Base-by-base conservation (phyloP, 1,140 invertebrate genomes). In the Diprion similis region DNA sequence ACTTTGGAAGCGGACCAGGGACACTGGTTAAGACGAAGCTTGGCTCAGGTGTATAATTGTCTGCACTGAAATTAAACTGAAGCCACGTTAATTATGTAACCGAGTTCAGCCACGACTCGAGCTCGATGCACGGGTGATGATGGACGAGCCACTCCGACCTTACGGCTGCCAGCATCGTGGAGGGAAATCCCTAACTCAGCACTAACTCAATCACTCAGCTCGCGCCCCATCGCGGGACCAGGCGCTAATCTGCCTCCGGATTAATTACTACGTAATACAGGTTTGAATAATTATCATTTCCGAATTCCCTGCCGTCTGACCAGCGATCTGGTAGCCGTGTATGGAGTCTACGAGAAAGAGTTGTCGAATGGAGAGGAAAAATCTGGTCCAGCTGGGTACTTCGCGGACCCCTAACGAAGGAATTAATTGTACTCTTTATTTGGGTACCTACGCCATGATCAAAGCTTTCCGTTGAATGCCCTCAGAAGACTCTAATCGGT, bases 151-250 rank as follows among this genome's bases (percentile, higher is more conserved):
- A 65, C 76, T 79, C 76, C 82, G 81, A 86, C 84, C 83, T 83
- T 78, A 79, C 79, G 79, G 78, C 78, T 86, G 83, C 85, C 82
- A 86, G 80, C 79, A 81, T 84, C 81, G 78, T 79, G 79, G 79
- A 82, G 78, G 79, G 78, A 84, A 86, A 85, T 84, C 84, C 85
- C 84, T 82, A 87, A 87, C 83, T 84, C 78, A 78, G 79, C 80
- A 85, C 78, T 87, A 88, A 88, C 84, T 85, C 82, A 80, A 88
- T 87, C 84, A 87, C 85, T 87, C 86, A 86, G 84, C 84, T 83
- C 83, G 68, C 71, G 64, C 47, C 74, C 77, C 75, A 77, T 72
- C 77, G 77, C 77, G 74, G 77, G 79, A 78, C 81, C 80, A 79
- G 78, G 81, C 81, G 81, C 79, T 86, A 85, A 84, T 85, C 82